phyloP scores from a whole-genome alignment of 2,888 invertebrate genomes.

The Acholoe squamosa region DNA sequence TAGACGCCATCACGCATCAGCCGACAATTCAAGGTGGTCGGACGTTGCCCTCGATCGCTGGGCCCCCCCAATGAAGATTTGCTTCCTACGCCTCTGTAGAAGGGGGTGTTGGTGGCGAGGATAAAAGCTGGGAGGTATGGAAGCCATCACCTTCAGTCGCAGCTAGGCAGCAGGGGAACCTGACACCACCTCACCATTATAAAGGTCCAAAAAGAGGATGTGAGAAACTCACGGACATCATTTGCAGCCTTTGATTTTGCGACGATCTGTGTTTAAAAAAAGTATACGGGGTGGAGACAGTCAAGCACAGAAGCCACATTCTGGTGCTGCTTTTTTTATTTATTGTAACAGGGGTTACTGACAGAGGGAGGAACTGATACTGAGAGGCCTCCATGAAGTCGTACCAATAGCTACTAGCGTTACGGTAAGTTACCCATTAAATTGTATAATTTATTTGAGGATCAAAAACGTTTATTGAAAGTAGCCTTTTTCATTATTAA shows the following conservation, averaged over 20 bases:
- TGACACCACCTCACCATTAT: background rate
- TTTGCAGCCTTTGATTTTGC: constrained; percentile 17
- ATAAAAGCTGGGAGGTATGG: background rate
- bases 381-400: background rate
- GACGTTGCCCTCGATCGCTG: too few relatives aligned
- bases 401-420: background rate
- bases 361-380: background rate
- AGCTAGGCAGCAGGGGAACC: background rate
- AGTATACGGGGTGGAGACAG: background rate
- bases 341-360: background rate
- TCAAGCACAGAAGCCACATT: background rate
- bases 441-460: too few relatives aligned
- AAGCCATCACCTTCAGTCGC: background rate
- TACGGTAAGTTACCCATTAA: too few relatives aligned
- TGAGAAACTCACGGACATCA: background rate
- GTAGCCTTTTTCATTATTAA: too few relatives aligned
- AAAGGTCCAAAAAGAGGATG: background rate
- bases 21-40: too few relatives aligned
- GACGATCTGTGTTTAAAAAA: constrained; percentile 4
- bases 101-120: background rate
- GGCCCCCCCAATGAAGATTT: too few relatives aligned
- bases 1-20: too few relatives aligned
- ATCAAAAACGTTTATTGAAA: too few relatives aligned
- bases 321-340: background rate
- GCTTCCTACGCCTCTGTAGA: too few relatives aligned